phyloP scores from a whole-genome alignment of 35 echinoderm and acorn worm species.

The Anneissia japonica region DNA sequence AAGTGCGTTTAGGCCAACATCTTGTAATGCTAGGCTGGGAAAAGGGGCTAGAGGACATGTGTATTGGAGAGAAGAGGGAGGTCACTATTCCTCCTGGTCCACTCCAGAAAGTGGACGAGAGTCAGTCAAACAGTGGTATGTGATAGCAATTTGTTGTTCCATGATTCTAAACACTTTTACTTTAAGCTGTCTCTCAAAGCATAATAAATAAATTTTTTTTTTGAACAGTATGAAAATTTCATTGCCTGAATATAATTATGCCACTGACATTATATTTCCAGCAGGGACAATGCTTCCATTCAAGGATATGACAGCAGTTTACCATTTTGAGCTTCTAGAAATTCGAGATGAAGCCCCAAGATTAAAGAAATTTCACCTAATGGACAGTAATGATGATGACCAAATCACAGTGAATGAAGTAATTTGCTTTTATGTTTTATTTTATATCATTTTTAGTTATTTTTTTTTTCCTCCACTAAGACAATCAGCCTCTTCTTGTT shows the following conservation, averaged over 20 bases:
- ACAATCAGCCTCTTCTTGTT: too few relatives aligned
- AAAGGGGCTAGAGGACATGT: constrained; percentile 27
- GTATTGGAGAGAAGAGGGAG: constrained; percentile 25
- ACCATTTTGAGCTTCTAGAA: constrained; percentile 24
- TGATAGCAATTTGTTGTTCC: background rate
- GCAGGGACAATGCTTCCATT: constrained; percentile 8
- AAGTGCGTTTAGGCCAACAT: background rate
- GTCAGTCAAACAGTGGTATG: background rate
- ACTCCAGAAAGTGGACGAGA: constrained; percentile 18
- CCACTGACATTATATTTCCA: background rate
- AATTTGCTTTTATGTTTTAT: background rate
- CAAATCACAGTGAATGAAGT: constrained; percentile 17
- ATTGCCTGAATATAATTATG: too few relatives aligned
- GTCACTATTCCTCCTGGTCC: constrained; percentile 28
- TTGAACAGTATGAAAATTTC: too few relatives aligned
- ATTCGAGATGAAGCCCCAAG: constrained; percentile 6
- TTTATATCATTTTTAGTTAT: background rate
- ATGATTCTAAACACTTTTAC: background rate
- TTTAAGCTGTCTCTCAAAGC: too few relatives aligned
- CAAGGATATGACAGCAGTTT: background rate
- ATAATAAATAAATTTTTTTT: too few relatives aligned
- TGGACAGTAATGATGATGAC: constrained; percentile 24
- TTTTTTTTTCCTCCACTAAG: too few relatives aligned
- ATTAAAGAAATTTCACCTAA: constrained; percentile 5
- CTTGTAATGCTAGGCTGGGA: constrained; percentile 17